phyloP scores from a whole-genome alignment of 2,113 vertebrate genomes.

The Heterotis niloticus region DNA sequence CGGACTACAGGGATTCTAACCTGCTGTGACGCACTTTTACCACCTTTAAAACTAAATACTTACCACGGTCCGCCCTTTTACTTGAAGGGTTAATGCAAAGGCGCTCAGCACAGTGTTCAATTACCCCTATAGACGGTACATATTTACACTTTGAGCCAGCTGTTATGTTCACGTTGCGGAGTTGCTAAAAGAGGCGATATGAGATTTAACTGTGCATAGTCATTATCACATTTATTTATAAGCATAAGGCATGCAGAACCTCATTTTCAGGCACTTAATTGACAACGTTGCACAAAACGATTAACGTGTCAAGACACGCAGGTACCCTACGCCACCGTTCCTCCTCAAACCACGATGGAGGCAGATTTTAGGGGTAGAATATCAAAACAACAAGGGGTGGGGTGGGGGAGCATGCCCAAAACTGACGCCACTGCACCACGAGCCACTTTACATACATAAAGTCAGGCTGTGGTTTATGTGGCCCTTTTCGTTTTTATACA shows the following conservation, averaged over 20 bases:
- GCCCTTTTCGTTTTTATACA: not conserved
- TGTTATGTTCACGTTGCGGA: conserved; percentile 35
- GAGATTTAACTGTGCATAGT: conserved; percentile 55
- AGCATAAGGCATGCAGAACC: conserved; percentile 53
- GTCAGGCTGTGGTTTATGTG: not conserved
- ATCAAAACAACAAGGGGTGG: too few species aligned
- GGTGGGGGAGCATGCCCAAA: not conserved
- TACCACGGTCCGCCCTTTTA: conserved; percentile 46
- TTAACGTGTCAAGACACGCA: conserved; percentile 52
- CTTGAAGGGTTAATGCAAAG: conserved; percentile 58
- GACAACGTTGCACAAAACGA: conserved; percentile 34
- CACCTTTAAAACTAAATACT: conserved; percentile 46
- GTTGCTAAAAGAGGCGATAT: conserved; percentile 38
- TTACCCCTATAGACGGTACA: conserved; percentile 55
- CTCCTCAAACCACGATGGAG: not conserved
- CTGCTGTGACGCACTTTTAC: conserved; percentile 53
- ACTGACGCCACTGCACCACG: not conserved
- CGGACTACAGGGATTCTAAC: conserved; percentile 62
- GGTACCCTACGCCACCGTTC: conserved; percentile 20
- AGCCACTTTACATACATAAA: not conserved
- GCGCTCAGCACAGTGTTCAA: conserved; percentile 54
- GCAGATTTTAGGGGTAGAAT: not conserved
- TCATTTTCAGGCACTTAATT: conserved; percentile 57
- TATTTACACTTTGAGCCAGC: conserved; percentile 53
- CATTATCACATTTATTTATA: conserved; percentile 70